Evolutionary conservation across 64 coral and sea anemone genomes (phyloP), one percentile per base, ranked within the genome.

Genomic region (Pocillopora damicornis): DNA sequence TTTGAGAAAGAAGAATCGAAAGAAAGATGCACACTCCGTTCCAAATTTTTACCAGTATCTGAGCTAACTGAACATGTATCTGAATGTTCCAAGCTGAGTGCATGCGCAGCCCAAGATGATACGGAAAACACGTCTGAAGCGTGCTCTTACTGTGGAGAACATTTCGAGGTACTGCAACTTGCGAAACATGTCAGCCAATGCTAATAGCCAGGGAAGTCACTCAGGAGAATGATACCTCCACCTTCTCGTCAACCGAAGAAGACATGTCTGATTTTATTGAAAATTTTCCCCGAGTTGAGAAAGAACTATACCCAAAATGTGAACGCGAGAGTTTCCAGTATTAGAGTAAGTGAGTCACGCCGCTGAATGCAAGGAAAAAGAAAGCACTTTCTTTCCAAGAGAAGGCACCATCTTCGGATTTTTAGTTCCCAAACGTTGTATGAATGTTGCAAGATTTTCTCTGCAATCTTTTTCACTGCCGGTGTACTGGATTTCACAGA

Each of bases 21-120:
- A 60, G 89, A 84, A 75, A 90, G 89, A 74, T 90, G 89, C 16
- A 83, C 89, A 63, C 83, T 90, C 30, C 83, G 89, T 60, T 76
- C 89, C 35, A 80, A 17, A 25, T 61, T 64, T n/a, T 59, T 90
- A 63, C 89, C 72, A 13, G 1, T 90, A 6, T 37, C 79, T 34
- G 79, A 90, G 17, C 89, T 90, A 37, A 60, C 83, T 84, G 15
- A 11, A n/a, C 89, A 90, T 23, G 79, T 59, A 14, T 35, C 76
- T 35, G 61, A 23, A 59, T 89, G 88, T 73, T 80, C 77, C 35
- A 67, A 79, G 38, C 17, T 51, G 12, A 89, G 75, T 80, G 63
- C 76, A 35, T 18, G 59, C 63, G 63, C 59, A 25, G 59, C 61
- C 22, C 62, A 25, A 37, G 58, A 35, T 15, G 25, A 61, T 34